Evolutionary conservation across 2,797 vertebrate species (phyloP), one percentile per base, ranked within the genome.

Genomic region (Melanotaenia pygmaea): DNA sequence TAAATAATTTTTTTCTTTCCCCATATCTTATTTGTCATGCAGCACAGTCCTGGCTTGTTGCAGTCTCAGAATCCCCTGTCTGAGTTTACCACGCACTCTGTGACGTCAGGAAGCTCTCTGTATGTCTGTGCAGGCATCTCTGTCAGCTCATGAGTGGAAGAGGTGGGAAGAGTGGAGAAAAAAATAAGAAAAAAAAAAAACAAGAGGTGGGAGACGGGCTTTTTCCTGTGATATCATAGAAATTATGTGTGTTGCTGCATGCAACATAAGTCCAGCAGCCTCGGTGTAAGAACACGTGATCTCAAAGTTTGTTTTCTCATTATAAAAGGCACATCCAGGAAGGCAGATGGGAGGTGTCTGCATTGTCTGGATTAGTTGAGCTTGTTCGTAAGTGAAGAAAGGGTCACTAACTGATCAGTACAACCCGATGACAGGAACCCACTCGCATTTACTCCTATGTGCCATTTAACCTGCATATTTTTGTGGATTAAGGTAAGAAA

Each of bases 161-260:
- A 26, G 68, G 60, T 74, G 54, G 40, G 24, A 53, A 10, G 37
- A 54, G 68, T 83, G 62, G 47, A 74, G 62, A 64, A 65, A 64
- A 47, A 32, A 32, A 32, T 32, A 32, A 32, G 5, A 32, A 32
- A 32, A 32, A 32, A 5, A 67, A 38, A 58, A 24, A 54, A 34
- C 40, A 1, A 26, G 66, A 59, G 70, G 74, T 24, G 71, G 81
- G 83, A 79, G 84, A 77, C 72, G 86, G 85, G 81, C 67, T 86
- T 85, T 69, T 67, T 30, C 4, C 80, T 87, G 90, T 92, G 92
- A 94, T 91, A 88, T 92, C 83, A 90, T 82, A 82, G 86, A 82
- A 76, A 81, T 81, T 81, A 24, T 67, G 67, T 76, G 75, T 32
- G 69, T 53, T 80, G 78, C 80, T 76, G 74, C 81, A 60, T 71